phyloP scores from a whole-genome alignment of 2,888 invertebrate species.

The Drosophila peninsularis region DNA sequence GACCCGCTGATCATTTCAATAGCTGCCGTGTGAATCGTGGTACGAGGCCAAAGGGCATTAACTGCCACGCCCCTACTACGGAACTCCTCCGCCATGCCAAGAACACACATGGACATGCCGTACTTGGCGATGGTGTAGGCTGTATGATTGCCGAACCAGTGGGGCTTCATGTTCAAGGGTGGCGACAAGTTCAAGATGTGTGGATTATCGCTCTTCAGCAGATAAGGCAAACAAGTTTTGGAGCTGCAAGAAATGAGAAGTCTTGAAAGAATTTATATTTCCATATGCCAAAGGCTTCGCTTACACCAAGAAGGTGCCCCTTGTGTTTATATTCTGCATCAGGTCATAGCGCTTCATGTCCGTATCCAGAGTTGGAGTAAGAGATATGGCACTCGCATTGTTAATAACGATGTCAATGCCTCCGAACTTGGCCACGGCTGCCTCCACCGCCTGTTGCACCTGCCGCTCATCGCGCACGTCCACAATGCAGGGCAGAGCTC shows the following conservation, averaged over 20 bases:
- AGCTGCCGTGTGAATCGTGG: slow-evolving; percentile 96
- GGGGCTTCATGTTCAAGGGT: slow-evolving; percentile 93
- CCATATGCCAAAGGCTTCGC: slow-evolving; percentile 62
- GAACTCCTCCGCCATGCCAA: slow-evolving; percentile 99
- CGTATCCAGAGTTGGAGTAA: slow-evolving; percentile 92
- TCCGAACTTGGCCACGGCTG: slow-evolving; percentile 92
- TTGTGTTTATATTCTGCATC: slow-evolving; percentile 96
- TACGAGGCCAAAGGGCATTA: slow-evolving; percentile 98
- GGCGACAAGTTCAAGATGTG: slow-evolving; percentile 98
- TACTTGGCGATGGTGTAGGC: slow-evolving; percentile 99
- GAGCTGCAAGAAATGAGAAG: slow-evolving; percentile 87
- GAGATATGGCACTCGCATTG: slow-evolving; percentile 97
- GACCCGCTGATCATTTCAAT: slow-evolving; percentile 92
- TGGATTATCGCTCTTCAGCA: slow-evolving; percentile 93
- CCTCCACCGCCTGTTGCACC: slow-evolving; percentile 87
- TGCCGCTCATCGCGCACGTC: slow-evolving; percentile 92
- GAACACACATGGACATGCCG: slow-evolving; percentile 99
- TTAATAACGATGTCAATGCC: slow-evolving; percentile 97
- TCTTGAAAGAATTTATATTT: not conserved
- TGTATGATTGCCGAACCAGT: slow-evolving; percentile 95
- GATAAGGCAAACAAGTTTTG: slow-evolving; percentile 93
- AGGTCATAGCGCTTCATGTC: slow-evolving; percentile 98
- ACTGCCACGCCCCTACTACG: slow-evolving; percentile 92
- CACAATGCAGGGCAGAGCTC: slow-evolving; percentile 91
- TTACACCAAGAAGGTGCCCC: slow-evolving; percentile 98